Percentiles rank a stretch among this genome's conserved stretches.
Conservation (phyloP, 2,888 invertebrate species). For the Troglohyphantes excavatus region DNA sequence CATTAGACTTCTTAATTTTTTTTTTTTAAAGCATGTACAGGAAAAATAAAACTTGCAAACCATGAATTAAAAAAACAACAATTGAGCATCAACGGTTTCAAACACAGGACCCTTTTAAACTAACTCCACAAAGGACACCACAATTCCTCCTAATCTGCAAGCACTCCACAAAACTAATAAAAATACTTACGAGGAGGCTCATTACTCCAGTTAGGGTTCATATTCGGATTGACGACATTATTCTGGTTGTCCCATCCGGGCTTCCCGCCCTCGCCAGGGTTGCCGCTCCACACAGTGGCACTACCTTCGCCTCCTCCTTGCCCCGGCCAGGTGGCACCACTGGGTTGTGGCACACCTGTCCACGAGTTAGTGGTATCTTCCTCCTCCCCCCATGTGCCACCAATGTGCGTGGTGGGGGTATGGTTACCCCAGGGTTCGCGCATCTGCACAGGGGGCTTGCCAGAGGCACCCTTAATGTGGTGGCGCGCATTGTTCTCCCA, state of each 20-base stretch:
- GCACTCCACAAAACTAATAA: neutral
- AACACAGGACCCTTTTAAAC: neutral
- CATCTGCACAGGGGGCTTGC: constrained; percentile 89
- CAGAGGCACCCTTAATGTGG: constrained; percentile 87
- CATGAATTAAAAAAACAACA: too few relatives aligned
- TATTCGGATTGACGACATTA: constrained; percentile 33
- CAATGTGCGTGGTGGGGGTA: constrained; percentile 91
- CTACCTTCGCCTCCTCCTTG: constrained; percentile 65
- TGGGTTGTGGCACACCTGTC: constrained; percentile 87
- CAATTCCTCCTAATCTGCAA: neutral
- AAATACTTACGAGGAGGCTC: constrained; percentile 57
- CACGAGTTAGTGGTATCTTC: constrained; percentile 94
- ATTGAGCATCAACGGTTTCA: too few relatives aligned
- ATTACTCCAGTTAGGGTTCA: constrained; percentile 48
- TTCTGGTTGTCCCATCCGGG: constrained; percentile 72
- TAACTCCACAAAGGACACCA: neutral
- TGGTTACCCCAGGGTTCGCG: constrained; percentile 90
- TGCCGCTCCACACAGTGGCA: constrained; percentile 71
- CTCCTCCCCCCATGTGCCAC: constrained; percentile 96
- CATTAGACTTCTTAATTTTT: too few relatives aligned
- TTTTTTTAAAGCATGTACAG: too few relatives aligned
- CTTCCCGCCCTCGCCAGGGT: constrained; percentile 59
- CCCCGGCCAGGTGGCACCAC: constrained; percentile 81
- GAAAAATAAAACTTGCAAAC: too few relatives aligned
- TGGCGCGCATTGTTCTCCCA: constrained; percentile 94